A percentile compares a stretch with the other conserved stretches of the same genome.
Evolutionary conservation across 2,113 vertebrate genomes (phyloP).

Genomic region (Myiozetetes cayanensis): DNA sequence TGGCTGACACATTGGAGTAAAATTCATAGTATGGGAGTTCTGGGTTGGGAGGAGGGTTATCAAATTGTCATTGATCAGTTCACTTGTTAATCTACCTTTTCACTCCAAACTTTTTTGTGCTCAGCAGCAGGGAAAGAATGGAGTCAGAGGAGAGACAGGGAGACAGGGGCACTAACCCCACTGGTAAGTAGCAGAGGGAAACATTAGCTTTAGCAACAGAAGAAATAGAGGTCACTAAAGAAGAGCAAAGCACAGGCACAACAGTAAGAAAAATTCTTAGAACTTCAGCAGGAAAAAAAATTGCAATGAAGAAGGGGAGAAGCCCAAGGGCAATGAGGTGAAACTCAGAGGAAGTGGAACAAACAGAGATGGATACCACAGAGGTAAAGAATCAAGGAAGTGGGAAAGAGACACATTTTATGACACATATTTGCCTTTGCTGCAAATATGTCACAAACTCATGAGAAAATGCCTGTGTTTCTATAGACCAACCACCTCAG

Average conservation of each 20-base stretch:
- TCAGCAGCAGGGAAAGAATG: background rate
- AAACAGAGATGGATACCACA: background rate
- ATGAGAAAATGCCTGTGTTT: background rate
- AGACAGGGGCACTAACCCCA: background rate
- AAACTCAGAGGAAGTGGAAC: constrained; percentile 17
- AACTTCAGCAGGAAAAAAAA: background rate
- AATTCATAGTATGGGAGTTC: background rate
- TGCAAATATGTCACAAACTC: background rate
- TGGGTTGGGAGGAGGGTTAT: background rate
- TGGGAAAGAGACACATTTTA: background rate
- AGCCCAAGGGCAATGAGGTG: constrained; percentile 10
- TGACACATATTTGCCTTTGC: background rate
- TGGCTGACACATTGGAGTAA: background rate
- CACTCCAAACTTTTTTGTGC: background rate
- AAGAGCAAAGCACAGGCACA: background rate
- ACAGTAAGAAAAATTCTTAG: background rate
- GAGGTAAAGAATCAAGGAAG: background rate
- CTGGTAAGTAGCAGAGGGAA: background rate
- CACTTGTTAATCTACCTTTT: background rate
- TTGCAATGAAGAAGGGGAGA: background rate
- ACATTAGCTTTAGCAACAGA: background rate
- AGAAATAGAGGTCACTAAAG: background rate
- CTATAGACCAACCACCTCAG: background rate
- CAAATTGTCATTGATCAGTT: constrained; percentile 6
- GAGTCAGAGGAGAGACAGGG: background rate